Conservation (phyloP, 1,140 invertebrate genomes). For the Macrocentrus cingulum region DNA sequence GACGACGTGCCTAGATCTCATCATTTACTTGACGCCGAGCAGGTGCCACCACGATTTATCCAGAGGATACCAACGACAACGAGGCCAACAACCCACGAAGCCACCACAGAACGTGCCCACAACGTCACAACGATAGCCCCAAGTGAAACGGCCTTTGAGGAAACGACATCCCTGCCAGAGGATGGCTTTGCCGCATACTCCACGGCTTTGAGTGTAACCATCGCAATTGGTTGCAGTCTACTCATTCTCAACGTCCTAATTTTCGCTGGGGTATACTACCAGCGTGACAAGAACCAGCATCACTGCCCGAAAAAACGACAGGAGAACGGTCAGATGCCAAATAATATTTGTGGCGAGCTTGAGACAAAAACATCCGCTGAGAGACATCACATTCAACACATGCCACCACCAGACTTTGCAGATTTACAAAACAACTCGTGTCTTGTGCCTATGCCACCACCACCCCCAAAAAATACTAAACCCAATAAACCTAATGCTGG, state of each 20-base stretch:
- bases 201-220: slow-evolving; percentile 86
- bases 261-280: slow-evolving; percentile 92
- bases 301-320: slow-evolving; percentile 71
- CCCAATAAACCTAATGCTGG: slow-evolving; percentile 63
- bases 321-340: slow-evolving; percentile 82
- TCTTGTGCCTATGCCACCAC: slow-evolving; percentile 68
- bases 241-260: slow-evolving; percentile 89
- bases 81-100: slow-evolving; percentile 39
- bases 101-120: slow-evolving; percentile 41
- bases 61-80: slow-evolving; percentile 51
- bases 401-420: slow-evolving; percentile 76
- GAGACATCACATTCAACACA: slow-evolving; percentile 72
- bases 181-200: slow-evolving; percentile 86
- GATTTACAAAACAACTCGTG: slow-evolving; percentile 71
- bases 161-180: slow-evolving; percentile 65
- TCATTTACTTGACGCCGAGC: slow-evolving; percentile 81
- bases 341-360: slow-evolving; percentile 78
- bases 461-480: slow-evolving; percentile 72
- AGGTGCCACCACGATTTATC: slow-evolving; percentile 57
- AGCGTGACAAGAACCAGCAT: slow-evolving; percentile 75
- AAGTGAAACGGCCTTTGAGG: slow-evolving; percentile 49
- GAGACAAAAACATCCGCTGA: slow-evolving; percentile 67
- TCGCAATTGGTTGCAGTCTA: slow-evolving; percentile 90
- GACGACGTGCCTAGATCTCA: slow-evolving; percentile 83
- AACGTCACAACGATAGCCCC: slow-evolving; percentile 43